Evolutionary conservation across 2,888 invertebrate species (phyloP).

Genomic region (Dynastes maya): DNA sequence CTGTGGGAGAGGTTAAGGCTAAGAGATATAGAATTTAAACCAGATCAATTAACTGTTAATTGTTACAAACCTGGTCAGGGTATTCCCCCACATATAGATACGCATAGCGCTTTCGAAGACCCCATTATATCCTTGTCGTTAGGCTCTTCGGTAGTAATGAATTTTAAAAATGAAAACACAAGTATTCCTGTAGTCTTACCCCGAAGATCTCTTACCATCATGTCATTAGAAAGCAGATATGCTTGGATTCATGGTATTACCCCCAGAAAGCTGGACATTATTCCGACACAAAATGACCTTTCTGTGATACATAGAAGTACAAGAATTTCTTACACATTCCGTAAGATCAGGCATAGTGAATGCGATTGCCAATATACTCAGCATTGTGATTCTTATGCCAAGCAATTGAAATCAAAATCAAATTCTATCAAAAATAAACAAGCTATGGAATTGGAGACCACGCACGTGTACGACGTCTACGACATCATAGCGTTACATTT

Average conservation of each 20-base stretch:
- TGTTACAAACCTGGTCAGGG: constrained; percentile 90
- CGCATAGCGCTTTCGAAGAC: constrained; percentile 93
- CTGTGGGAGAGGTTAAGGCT: constrained; percentile 76
- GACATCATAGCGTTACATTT: constrained; percentile 96
- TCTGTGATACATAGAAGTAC: constrained; percentile 73
- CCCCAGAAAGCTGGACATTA: constrained; percentile 85
- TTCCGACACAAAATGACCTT: constrained; percentile 74
- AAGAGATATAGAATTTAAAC: constrained; percentile 68
- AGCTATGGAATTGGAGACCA: constrained; percentile 80
- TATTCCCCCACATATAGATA: constrained; percentile 96
- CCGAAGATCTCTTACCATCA: constrained; percentile 82
- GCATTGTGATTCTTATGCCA: constrained; percentile 78
- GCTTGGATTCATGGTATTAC: constrained; percentile 93
- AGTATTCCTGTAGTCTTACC: constrained; percentile 79
- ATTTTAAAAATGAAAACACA: constrained; percentile 81
- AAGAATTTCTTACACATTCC: constrained; percentile 90
- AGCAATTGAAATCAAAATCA: constrained; percentile 58
- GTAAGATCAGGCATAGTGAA: constrained; percentile 74
- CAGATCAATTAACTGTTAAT: constrained; percentile 91
- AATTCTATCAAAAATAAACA: constrained; percentile 68
- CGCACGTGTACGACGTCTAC: constrained; percentile 91
- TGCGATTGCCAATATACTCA: constrained; percentile 79
- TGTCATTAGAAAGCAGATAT: constrained; percentile 82
- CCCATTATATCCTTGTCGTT: constrained; percentile 91
- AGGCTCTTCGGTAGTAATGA: constrained; percentile 89